A percentile compares a stretch with the other conserved stretches of the same genome.
Conservation (phyloP, 2,888 invertebrate genomes). For the Gymnosoma rotundatum region DNA sequence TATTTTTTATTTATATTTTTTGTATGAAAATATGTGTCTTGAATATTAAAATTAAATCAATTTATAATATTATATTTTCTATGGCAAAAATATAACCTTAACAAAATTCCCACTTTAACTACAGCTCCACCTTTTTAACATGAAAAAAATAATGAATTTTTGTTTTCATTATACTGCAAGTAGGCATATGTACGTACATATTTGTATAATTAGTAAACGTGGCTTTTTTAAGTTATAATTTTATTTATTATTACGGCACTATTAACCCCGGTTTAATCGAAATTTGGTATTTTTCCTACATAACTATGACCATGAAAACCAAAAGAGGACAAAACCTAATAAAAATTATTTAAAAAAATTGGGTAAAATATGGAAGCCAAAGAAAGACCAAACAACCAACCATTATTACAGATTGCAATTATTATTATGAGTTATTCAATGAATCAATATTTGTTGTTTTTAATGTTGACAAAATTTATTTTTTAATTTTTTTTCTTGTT, state of each 20-base stretch:
- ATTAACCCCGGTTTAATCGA: not conserved
- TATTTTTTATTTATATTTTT: not conserved
- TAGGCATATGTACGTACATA: too few relatives aligned
- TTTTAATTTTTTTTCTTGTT: constrained; percentile 11
- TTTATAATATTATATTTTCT: too few relatives aligned
- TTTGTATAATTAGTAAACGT: too few relatives aligned
- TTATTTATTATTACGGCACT: not conserved
- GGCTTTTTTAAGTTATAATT: too few relatives aligned
- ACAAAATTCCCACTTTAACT: constrained; percentile 18
- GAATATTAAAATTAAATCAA: constrained; percentile 16
- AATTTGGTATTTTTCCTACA: constrained; percentile 18
- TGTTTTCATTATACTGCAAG: too few relatives aligned
- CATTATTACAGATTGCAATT: constrained; percentile 40
- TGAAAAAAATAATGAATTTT: not conserved
- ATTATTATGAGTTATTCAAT: constrained; percentile 7
- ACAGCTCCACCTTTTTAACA: not conserved
- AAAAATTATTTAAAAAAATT: not conserved
- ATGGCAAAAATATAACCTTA: constrained; percentile 19
- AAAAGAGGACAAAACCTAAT: constrained; percentile 24
- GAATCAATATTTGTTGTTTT: not conserved
- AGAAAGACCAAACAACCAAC: constrained; percentile 2
- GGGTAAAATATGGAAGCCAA: constrained; percentile 14
- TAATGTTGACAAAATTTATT: constrained; percentile 21
- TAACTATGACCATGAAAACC: constrained; percentile 40
- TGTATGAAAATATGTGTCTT: not conserved